These are phyloP conservation scores for Siphlonurus alternatus DNA, from an alignment of 2,888 invertebrate species.

Conservation along the genomic window DNA sequence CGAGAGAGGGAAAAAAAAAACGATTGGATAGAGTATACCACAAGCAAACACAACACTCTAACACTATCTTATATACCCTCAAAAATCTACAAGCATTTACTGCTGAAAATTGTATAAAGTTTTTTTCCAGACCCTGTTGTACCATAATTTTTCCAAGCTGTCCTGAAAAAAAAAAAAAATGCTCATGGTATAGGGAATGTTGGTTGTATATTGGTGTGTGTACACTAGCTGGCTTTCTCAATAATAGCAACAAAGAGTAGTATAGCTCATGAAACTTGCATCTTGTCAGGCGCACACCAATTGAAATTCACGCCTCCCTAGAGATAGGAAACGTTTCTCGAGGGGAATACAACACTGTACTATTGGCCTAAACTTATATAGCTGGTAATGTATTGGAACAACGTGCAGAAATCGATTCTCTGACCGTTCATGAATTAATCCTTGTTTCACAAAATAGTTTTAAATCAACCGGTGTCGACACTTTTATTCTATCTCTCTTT, in stretches of 20 bases:
- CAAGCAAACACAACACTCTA: conserved; percentile 13
- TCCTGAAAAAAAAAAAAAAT: background rate
- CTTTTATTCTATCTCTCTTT: background rate
- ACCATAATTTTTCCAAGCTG: background rate
- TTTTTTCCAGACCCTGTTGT: background rate
- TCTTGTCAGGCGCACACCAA: conserved; percentile 6
- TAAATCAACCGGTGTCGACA: background rate
- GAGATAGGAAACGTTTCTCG: background rate
- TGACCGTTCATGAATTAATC: conserved; percentile 1
- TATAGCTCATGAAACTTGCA: conserved; percentile 9
- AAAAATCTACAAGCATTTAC: background rate
- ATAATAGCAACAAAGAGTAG: background rate
- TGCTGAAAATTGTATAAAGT: background rate
- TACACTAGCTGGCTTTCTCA: too few species aligned
- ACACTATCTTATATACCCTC: background rate
- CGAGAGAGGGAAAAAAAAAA: background rate
- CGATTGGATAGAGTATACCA: conserved; percentile 9
- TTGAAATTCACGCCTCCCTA: conserved; percentile 14
- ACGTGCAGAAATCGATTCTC: background rate
- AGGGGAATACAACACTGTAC: background rate
- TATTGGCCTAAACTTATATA: too few species aligned
- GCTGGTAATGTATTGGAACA: background rate
- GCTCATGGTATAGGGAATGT: too few species aligned
- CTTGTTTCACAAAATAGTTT: background rate
- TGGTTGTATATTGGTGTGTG: too few species aligned